Evolutionary conservation across 2,797 vertebrate genomes (phyloP).

Genomic region (Chaenodraco wilsoni): DNA sequence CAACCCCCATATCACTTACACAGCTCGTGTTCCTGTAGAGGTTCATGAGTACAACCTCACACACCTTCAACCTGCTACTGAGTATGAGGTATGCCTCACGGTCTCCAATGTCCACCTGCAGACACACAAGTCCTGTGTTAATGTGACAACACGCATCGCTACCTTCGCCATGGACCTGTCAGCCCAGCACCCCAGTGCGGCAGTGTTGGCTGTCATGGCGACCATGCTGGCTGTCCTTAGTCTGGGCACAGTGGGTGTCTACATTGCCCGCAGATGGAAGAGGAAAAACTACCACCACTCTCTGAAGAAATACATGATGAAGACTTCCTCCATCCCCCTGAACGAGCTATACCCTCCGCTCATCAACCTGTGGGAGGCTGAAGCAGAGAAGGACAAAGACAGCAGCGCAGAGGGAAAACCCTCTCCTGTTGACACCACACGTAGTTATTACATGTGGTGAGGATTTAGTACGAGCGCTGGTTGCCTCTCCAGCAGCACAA

Average conservation of each 20-base stretch:
- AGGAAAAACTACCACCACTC: constrained; percentile 99
- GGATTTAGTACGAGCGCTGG: constrained; percentile 81
- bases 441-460: constrained; percentile 99
- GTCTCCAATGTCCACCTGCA: constrained; percentile 95
- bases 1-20: constrained; percentile 97
- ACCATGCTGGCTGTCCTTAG: constrained; percentile 93
- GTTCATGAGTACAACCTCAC: constrained; percentile 98
- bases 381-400: constrained; percentile 97
- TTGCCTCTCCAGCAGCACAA: constrained; percentile 86
- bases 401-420: constrained; percentile 90
- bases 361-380: constrained; percentile 98
- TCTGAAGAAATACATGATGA: constrained; percentile 99
- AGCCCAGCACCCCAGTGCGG: constrained; percentile 91
- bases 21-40: constrained; percentile 95
- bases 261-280: constrained; percentile 92
- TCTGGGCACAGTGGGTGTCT: constrained; percentile 90
- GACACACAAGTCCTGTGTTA: constrained; percentile 95
- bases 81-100: constrained; percentile 96
- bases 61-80: constrained; percentile 94
- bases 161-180: constrained; percentile 91
- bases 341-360: constrained; percentile 98
- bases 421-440: constrained; percentile 95
- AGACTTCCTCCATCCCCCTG: constrained; percentile 97
- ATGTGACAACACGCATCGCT: constrained; percentile 92
- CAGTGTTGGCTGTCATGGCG: constrained; percentile 93